Conservation (phyloP, 2,113 vertebrate species). For the Stercorarius parasiticus region DNA sequence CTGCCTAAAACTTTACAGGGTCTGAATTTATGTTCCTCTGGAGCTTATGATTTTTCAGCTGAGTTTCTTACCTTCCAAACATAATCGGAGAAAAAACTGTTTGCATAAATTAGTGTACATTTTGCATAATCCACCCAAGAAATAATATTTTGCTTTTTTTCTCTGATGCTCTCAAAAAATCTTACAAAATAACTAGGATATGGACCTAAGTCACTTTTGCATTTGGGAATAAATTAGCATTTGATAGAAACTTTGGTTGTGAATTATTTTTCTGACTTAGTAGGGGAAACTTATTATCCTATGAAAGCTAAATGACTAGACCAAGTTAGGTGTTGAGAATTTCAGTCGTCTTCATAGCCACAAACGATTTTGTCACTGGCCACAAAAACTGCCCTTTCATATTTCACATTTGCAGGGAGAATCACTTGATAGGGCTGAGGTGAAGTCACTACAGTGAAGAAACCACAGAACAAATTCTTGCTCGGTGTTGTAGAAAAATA, state of each 20-base stretch:
- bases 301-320: neutral
- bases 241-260: neutral
- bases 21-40: neutral
- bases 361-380: neutral
- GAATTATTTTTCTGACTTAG: neutral
- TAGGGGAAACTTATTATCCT: neutral
- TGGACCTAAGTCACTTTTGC: neutral
- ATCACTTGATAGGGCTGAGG: neutral
- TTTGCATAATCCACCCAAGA: neutral
- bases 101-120: neutral
- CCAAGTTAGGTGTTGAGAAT: neutral
- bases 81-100: neutral
- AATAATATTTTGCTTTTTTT: neutral
- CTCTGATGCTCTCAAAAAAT: neutral
- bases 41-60: neutral
- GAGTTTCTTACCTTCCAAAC: neutral
- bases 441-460: neutral
- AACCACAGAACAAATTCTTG: neutral
- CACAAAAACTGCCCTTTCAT: neutral
- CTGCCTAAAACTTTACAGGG: neutral
- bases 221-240: neutral
- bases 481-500: neutral
- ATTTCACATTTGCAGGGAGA: neutral
- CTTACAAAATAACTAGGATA: neutral
- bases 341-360: neutral